Evolutionary conservation across 2,797 vertebrate genomes (phyloP), one percentile per base, ranked within the genome.

Genomic region (Nothura maculosa): DNA sequence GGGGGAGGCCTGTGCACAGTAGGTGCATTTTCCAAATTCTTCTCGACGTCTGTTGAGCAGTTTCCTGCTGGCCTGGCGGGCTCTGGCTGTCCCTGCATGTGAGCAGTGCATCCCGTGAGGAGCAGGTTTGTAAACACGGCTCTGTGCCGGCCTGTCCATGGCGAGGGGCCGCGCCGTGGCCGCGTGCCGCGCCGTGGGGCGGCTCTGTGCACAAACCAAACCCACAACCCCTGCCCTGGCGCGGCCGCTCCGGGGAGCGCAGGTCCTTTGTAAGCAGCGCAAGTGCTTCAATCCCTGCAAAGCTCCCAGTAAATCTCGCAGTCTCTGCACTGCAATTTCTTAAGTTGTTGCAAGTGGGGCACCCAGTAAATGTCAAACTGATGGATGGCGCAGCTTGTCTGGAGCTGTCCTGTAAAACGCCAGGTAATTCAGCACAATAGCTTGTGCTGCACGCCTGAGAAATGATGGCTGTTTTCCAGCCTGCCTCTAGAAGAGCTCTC

Each of bases 361-460:
- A 86, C 89, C 94, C 94, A 87, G 90, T 94, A 96, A 94, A 96
- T 87, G 92, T 95, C 94, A 80, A 3, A 2, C 18, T 96, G 95
- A 97, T 96, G 74, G 95, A 97, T 97, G 91, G 78, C 2, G 3
- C 75, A 73, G 79, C 95, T 95, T 94, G 80, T 83, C 86, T 79
- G 87, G 86, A 92, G 62, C 8, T 72, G 85, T 61, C 96, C 96
- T 90, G 78, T 94, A 92, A 96, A 96, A 93, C 30, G 0, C 18
- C 9, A 89, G 95, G 94, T 91, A 96, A 89, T 96, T 95, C 92
- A 73, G 92, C 75, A 64, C 95, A 84, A 70, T 80, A 38, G 83
- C 94, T 94, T 36, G 92, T 36, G 17, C 94, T 2, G 36, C 43
- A 6, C 8, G 30, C 18, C 2, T 89, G 95, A 96, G 95, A 55